These are phyloP conservation scores for Monodelphis domestica DNA, from an alignment of 2,797 vertebrate species.

Conservation along the genomic window DNA sequence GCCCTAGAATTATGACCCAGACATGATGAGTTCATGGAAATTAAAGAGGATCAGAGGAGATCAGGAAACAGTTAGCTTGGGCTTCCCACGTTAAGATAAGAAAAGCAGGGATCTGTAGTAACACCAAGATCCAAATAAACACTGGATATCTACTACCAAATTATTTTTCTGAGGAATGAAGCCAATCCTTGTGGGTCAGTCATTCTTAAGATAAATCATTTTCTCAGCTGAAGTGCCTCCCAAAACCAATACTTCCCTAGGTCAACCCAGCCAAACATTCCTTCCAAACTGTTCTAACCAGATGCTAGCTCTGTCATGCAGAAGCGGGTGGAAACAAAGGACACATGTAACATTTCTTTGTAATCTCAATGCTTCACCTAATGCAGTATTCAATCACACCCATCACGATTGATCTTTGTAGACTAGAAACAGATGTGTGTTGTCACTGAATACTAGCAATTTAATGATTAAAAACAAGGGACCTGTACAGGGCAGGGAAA, in stretches of 20 bases:
- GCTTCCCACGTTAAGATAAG: neutral
- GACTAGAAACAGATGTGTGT: slow-evolving; percentile 76
- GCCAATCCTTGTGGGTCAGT: slow-evolving; percentile 38
- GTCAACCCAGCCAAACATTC: slow-evolving; percentile 20
- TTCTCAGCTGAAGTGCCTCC: slow-evolving; percentile 42
- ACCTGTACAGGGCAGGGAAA: slow-evolving; percentile 51
- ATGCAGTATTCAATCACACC: slow-evolving; percentile 68
- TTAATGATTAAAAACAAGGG: slow-evolving; percentile 75
- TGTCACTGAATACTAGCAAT: slow-evolving; percentile 64
- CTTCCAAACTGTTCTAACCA: slow-evolving; percentile 47
- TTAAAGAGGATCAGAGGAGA: neutral
- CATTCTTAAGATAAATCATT: slow-evolving; percentile 50
- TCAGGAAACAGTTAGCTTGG: neutral
- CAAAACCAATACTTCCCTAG: slow-evolving; percentile 26
- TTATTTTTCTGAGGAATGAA: slow-evolving; percentile 46
- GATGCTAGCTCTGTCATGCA: slow-evolving; percentile 62
- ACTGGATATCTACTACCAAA: slow-evolving; percentile 20
- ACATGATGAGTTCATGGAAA: neutral
- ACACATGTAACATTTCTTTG: slow-evolving; percentile 73
- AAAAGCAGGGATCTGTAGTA: slow-evolving; percentile 46
- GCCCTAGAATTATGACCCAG: neutral
- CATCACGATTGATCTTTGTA: slow-evolving; percentile 66
- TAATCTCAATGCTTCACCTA: slow-evolving; percentile 73
- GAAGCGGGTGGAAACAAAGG: slow-evolving; percentile 59
- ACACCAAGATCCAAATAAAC: slow-evolving; percentile 10